Conservation (phyloP, 2,888 invertebrate genomes). For the Macaria liturata region DNA sequence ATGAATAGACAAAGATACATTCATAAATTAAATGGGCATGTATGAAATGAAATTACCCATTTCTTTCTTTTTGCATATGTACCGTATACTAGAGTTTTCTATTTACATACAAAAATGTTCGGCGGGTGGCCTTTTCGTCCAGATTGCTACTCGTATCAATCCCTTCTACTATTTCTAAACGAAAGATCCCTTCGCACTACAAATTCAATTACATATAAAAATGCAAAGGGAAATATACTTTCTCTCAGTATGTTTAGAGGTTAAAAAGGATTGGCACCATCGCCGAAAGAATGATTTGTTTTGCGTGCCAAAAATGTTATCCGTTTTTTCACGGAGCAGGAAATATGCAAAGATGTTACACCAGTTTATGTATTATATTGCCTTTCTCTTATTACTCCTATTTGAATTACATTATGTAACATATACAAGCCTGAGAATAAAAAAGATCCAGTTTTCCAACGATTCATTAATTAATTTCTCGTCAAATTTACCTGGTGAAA, state of each 20-base stretch:
- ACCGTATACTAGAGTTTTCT: not conserved
- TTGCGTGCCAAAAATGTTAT: constrained; percentile 19
- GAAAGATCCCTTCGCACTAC: constrained; percentile 11
- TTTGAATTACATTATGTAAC: too few species aligned
- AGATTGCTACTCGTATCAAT: constrained; percentile 17
- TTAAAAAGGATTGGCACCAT: not conserved
- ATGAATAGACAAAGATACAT: too few species aligned
- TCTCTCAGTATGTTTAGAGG: not conserved
- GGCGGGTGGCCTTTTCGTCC: not conserved
- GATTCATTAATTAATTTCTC: too few species aligned
- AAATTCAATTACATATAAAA: constrained; percentile 3
- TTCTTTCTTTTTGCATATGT: too few species aligned
- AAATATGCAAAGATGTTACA: too few species aligned
- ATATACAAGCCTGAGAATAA: too few species aligned
- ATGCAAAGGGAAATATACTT: not conserved
- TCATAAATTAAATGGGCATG: too few species aligned
- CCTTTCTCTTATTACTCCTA: too few species aligned
- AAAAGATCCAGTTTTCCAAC: too few species aligned
- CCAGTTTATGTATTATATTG: too few species aligned
- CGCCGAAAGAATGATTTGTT: constrained; percentile 23
- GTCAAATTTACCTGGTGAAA: too few species aligned
- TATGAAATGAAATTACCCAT: too few species aligned
- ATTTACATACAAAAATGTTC: not conserved
- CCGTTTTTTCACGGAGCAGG: not conserved
- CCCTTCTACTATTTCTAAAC: constrained; percentile 27